These are phyloP conservation scores for Chlorops oryzae DNA, from an alignment of 1,140 invertebrate genomes.

Conservation along the genomic window DNA sequence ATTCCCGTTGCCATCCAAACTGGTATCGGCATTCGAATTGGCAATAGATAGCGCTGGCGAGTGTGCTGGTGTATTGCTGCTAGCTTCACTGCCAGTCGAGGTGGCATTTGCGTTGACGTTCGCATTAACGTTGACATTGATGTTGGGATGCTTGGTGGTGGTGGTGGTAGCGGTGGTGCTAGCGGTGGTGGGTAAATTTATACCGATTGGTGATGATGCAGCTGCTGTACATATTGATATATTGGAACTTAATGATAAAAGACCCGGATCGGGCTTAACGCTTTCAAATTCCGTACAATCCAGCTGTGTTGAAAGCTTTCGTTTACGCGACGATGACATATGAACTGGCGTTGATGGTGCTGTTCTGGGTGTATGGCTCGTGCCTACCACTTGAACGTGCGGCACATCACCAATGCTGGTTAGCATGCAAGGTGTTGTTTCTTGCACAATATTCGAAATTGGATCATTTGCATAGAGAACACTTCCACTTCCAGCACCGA, in stretches of 20 bases:
- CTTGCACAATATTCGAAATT: not conserved
- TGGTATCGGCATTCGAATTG: conserved; percentile 37
- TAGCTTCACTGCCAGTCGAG: too few species aligned
- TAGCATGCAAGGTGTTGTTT: conserved; percentile 29
- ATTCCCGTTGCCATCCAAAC: conserved; percentile 34
- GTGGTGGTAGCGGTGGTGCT: conserved; percentile 13
- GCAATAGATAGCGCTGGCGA: conserved; percentile 39
- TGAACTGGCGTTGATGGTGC: conserved; percentile 41
- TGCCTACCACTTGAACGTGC: conserved; percentile 40
- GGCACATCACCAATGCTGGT: conserved; percentile 32
- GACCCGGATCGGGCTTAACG: conserved; percentile 32
- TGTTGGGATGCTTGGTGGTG: too few species aligned
- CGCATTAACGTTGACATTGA: too few species aligned
- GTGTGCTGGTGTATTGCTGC: conserved; percentile 34
- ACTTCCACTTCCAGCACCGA: conserved; percentile 5
- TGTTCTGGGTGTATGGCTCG: conserved; percentile 36
- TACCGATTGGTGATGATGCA: conserved; percentile 30
- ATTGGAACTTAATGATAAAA: too few species aligned
- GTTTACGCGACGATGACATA: conserved; percentile 33
- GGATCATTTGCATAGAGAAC: too few species aligned
- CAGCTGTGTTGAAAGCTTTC: conserved; percentile 40
- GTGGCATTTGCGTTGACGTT: not conserved
- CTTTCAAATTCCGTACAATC: conserved; percentile 31
- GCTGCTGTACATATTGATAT: conserved; percentile 34
- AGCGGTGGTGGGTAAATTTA: conserved; percentile 8